Evolutionary conservation across 2,888 invertebrate genomes (phyloP).

Genomic region (Agonopterix arenella): DNA sequence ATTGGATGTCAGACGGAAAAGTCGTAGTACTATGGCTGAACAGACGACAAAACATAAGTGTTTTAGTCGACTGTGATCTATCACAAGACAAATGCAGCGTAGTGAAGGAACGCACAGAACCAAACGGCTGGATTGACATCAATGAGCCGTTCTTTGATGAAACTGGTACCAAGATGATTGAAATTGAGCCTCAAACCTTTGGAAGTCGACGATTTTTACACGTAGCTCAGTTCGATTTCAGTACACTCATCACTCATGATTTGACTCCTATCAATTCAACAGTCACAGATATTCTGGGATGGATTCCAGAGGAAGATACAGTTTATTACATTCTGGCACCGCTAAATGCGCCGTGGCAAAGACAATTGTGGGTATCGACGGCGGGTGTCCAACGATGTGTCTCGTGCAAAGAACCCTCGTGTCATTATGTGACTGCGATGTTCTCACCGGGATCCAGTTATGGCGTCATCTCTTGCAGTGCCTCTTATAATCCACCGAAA

Average conservation of each 20-base stretch:
- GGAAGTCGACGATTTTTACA: conserved; percentile 66
- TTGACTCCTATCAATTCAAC: conserved; percentile 78
- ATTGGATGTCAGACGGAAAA: conserved; percentile 83
- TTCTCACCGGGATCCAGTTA: conserved; percentile 61
- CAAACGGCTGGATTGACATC: conserved; percentile 83
- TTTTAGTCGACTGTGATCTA: conserved; percentile 77
- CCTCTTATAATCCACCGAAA: conserved; percentile 47
- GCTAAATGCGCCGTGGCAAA: conserved; percentile 79
- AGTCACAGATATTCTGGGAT: conserved; percentile 77
- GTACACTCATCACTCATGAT: conserved; percentile 43
- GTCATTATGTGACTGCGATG: conserved; percentile 78
- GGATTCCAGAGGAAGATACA: conserved; percentile 74
- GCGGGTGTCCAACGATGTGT: conserved; percentile 77
- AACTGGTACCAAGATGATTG: conserved; percentile 60
- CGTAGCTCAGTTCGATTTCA: conserved; percentile 47
- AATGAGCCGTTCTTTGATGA: conserved; percentile 71
- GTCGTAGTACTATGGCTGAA: conserved; percentile 89
- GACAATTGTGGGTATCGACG: conserved; percentile 78
- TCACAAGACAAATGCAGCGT: conserved; percentile 53
- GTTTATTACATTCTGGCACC: conserved; percentile 84
- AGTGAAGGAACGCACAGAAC: conserved; percentile 64
- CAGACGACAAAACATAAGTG: conserved; percentile 86
- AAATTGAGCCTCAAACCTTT: conserved; percentile 46
- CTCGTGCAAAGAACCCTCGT: conserved; percentile 81
- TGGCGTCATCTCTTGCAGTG: conserved; percentile 51